phyloP scores from a whole-genome alignment of 2,888 invertebrate species.

The Steinernema hermaphroditum region DNA sequence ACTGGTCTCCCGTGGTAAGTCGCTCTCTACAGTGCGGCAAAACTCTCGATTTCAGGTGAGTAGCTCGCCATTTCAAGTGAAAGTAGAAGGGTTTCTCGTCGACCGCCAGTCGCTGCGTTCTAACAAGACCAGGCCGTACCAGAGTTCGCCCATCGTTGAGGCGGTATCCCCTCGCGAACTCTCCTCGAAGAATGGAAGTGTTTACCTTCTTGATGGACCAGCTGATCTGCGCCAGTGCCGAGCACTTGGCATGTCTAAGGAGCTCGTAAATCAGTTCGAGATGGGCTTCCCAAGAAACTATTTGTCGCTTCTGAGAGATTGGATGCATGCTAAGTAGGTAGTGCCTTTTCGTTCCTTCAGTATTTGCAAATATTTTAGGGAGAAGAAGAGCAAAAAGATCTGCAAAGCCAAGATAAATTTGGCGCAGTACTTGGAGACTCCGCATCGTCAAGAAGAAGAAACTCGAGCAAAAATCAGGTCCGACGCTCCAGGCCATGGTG shows the following conservation, averaged over 20 bases:
- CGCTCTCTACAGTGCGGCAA: neutral
- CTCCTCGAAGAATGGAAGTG: neutral
- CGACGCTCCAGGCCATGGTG: no score
- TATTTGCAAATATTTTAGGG: neutral
- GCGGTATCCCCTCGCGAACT: neutral
- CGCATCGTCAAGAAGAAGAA: neutral
- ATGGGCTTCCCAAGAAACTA: neutral
- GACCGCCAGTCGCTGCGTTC: neutral
- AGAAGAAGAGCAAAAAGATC: neutral
- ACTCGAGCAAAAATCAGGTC: no score
- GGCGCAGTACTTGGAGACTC: conserved; percentile 4
- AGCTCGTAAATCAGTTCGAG: neutral
- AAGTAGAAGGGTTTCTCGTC: neutral
- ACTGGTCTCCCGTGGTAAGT: conserved; percentile 14
- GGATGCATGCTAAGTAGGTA: no score
- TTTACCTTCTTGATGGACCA: conserved; percentile 3
- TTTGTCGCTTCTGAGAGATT: neutral
- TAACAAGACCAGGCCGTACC: neutral
- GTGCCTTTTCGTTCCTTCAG: no score
- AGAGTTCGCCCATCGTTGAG: neutral
- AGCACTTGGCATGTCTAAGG: neutral
- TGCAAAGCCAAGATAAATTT: neutral
- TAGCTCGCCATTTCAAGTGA: neutral
- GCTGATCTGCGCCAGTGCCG: neutral
- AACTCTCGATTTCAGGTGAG: conserved; percentile 3